Evolutionary conservation across 2,113 vertebrate species (phyloP).

Genomic region (Poeciliopsis turrubarensis): DNA sequence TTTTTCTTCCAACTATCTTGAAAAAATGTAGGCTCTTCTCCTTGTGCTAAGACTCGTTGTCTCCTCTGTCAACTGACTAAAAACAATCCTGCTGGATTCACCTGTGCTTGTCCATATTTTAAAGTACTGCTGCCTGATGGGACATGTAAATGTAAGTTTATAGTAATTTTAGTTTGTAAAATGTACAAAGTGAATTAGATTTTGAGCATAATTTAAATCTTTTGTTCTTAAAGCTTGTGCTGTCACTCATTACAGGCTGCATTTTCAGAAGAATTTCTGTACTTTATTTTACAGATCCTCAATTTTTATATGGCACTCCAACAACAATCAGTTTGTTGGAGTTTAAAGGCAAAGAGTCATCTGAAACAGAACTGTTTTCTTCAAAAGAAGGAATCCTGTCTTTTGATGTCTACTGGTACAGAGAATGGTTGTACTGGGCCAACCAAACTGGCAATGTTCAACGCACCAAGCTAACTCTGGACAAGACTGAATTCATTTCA

Average conservation of each 20-base stretch:
- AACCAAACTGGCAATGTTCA: constrained; percentile 82
- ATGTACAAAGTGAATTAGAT: neutral
- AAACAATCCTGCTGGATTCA: constrained; percentile 79
- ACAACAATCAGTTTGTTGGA: constrained; percentile 78
- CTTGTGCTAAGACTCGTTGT: constrained; percentile 78
- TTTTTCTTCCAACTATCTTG: neutral
- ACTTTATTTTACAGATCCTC: constrained; percentile 76
- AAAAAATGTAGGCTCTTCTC: constrained; percentile 60
- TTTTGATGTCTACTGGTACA: constrained; percentile 88
- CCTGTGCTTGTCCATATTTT: constrained; percentile 84
- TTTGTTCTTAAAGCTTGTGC: too few relatives aligned
- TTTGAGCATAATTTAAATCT: too few relatives aligned
- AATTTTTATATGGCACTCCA: constrained; percentile 79
- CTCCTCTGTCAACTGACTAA: constrained; percentile 86
- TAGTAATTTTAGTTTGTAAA: neutral
- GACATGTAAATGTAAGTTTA: constrained; percentile 83
- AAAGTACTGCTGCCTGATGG: constrained; percentile 81
- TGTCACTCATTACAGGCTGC: too few relatives aligned
- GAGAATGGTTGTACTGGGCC: constrained; percentile 83
- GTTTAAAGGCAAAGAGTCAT: constrained; percentile 64
- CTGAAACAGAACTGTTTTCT: constrained; percentile 66
- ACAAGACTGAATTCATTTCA: constrained; percentile 73
- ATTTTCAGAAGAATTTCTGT: neutral
- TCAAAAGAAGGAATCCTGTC: constrained; percentile 77
- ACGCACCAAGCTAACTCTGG: constrained; percentile 63